Base-by-base conservation (phyloP, 2,113 vertebrate genomes). In the Macquaria ambigua region DNA sequence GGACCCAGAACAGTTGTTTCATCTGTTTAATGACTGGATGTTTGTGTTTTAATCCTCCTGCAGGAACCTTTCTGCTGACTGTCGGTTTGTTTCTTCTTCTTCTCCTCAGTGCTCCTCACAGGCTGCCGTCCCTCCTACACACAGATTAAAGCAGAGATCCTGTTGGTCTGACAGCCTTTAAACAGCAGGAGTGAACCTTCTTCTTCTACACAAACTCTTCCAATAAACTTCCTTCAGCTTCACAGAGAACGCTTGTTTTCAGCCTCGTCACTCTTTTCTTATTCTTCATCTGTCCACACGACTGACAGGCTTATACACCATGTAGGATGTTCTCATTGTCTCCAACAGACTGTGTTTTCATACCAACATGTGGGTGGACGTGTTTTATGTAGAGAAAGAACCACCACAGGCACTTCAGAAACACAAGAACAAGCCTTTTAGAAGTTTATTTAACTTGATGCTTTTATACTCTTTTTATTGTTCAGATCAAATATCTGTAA, bases 271-370 rank as follows among this genome's bases (percentile, higher is more conserved):
- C 15, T 69, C 72, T 64, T 6, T 15, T 59, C 46, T 53, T 41
- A 31, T 64, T 80, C 83, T 66, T 64, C 39, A 20, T 81, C 52
- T 58, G 7, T 83, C 82, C 69, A 15, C 58, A 3, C 8, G n/a
- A 12, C 75, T 79, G 71, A 70, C 76, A 77, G 61, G 72, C 84
- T 86, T 53, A 61, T 41, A 10, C 23, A 41, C 23, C 56, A 6
- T 4, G 80, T 64, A 58, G 87, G 87, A 86, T 25, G 81, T 56
- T 20, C 66, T 75, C 74, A 71, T 85, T 88, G 87, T 85, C 31
- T 82, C 18, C 37, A 10, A 11, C 63, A 77, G 64, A 78, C 74
- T 67, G 66, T 69, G 71, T 71, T 62, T 56, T 81, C 72, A 71
- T 10, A 59, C 15, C 66, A 61, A 46, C 23, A 39, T 39, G 83